Conservation (phyloP, 1,140 invertebrate species). For the Kradibia gibbosae region DNA sequence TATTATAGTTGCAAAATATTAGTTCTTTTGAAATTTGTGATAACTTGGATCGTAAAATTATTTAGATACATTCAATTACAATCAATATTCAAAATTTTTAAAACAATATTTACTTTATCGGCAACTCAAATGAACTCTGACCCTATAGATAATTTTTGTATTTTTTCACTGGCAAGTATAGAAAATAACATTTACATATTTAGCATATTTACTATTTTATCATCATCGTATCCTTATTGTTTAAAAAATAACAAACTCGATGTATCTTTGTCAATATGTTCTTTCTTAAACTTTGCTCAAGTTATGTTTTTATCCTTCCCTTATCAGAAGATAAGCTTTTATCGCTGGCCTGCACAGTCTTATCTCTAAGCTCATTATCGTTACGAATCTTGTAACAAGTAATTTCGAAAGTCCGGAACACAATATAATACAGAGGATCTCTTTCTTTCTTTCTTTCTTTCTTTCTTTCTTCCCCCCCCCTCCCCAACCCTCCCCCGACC, state of each 20-base stretch:
- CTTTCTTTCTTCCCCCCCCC: no score
- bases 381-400: constrained; percentile 13
- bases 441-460: no score
- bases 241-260: no score
- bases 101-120: not conserved
- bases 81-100: not conserved
- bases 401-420: constrained; percentile 14
- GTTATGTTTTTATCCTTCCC: not conserved
- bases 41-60: not conserved
- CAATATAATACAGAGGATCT: no score
- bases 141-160: not conserved
- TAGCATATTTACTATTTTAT: not conserved
- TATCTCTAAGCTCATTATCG: constrained; percentile 37
- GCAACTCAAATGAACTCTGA: not conserved
- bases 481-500: no score
- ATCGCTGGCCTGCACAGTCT: not conserved
- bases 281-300: not conserved
- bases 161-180: not conserved
- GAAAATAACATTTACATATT: not conserved
- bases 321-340: constrained; percentile 3
- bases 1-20: not conserved
- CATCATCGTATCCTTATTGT: not conserved
- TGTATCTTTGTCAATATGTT: not conserved
- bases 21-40: not conserved
- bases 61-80: not conserved